phyloP scores from a whole-genome alignment of 2,797 vertebrate genomes.

The Simalia tracyae region DNA sequence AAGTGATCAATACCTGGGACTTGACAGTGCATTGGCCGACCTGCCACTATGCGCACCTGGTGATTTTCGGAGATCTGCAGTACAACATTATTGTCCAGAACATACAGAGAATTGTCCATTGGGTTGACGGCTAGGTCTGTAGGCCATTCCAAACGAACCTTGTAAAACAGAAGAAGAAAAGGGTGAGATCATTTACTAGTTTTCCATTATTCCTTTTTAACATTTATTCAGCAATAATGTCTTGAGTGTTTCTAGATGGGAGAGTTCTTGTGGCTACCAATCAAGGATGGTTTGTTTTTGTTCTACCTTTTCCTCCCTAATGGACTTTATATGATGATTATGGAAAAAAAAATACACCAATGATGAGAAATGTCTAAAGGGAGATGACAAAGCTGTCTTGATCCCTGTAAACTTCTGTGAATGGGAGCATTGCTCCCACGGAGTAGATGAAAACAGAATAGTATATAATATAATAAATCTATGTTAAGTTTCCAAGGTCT shows the following conservation, averaged over 20 bases:
- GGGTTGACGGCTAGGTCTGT: conserved; percentile 95
- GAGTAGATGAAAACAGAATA: neutral
- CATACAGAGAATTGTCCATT: conserved; percentile 96
- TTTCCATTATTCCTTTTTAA: neutral
- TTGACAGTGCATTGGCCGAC: conserved; percentile 97
- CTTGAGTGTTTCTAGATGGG: neutral
- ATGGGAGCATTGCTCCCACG: neutral
- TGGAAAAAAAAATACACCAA: neutral
- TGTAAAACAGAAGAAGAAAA: conserved; percentile 37
- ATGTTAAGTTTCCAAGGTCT: neutral
- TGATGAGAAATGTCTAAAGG: neutral
- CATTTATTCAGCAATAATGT: neutral
- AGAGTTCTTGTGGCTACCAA: neutral
- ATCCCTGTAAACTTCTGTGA: neutral
- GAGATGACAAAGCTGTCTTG: neutral
- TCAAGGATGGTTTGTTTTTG: neutral
- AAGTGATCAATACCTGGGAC: conserved; percentile 97
- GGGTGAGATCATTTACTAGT: neutral
- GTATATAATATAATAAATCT: neutral
- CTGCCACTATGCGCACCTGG: conserved; percentile 94
- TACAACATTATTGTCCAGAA: conserved; percentile 96
- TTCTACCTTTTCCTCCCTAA: neutral
- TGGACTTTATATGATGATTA: neutral
- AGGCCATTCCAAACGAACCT: conserved; percentile 98
- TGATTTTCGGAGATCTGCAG: conserved; percentile 98